Evolutionary conservation across 1,140 invertebrate species (phyloP).

Genomic region (Apis laboriosa): DNA sequence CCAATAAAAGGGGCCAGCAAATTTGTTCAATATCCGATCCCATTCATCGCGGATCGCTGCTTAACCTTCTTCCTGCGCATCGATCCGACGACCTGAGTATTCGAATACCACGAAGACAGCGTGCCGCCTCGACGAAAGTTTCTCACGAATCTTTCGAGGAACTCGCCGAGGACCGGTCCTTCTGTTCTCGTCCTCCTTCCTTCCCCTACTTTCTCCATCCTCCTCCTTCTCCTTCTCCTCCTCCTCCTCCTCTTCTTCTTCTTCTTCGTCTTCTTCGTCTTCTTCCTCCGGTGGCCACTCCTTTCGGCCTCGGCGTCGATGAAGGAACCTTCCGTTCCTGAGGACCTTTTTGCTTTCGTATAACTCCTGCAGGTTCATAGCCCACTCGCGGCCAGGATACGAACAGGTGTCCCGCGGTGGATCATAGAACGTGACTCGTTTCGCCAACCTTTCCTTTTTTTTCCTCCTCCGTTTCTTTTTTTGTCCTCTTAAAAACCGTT

Average conservation of each 20-base stretch:
- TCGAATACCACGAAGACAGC: conserved; percentile 26
- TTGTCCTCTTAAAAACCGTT: conserved; percentile 35
- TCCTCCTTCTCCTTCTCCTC: conserved; percentile 9
- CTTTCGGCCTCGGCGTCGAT: conserved; percentile 46
- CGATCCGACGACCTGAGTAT: conserved; percentile 17
- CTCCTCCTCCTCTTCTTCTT: background rate
- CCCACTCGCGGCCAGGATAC: conserved; percentile 34
- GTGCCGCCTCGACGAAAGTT: conserved; percentile 47
- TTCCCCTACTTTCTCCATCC: background rate
- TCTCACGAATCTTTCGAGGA: conserved; percentile 58
- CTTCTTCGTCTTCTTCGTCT: background rate
- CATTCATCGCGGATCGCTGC: conserved; percentile 41
- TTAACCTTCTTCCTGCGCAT: conserved; percentile 23
- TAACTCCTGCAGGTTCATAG: conserved; percentile 55
- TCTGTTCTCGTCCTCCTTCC: conserved; percentile 18
- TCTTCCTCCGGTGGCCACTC: conserved; percentile 41
- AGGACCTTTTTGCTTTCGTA: conserved; percentile 51
- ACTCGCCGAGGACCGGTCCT: conserved; percentile 50
- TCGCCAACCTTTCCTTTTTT: background rate
- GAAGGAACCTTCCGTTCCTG: conserved; percentile 23
- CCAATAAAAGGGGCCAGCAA: conserved; percentile 20
- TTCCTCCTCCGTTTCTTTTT: background rate
- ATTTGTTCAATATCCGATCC: conserved; percentile 34
- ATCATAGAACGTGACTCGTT: conserved; percentile 33
- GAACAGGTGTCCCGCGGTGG: conserved; percentile 60